Conservation (phyloP, 2,888 invertebrate genomes). For the Tinea pellionella region DNA sequence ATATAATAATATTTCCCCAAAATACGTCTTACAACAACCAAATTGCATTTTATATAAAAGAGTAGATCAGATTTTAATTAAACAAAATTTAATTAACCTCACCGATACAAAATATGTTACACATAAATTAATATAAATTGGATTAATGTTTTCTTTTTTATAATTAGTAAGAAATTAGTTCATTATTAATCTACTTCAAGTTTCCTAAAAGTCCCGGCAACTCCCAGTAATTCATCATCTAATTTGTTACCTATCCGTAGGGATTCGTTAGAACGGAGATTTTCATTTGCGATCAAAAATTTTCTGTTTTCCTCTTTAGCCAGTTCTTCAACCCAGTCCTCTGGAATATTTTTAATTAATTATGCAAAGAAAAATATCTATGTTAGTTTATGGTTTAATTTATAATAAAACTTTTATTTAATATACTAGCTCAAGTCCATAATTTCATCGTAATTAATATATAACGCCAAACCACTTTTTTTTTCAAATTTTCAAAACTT, state of each 20-base stretch:
- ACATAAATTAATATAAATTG: too few relatives aligned
- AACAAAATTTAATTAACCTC: too few relatives aligned
- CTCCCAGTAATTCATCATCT: constrained; percentile 15
- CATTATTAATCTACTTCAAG: constrained; percentile 16
- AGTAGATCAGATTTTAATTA: too few relatives aligned
- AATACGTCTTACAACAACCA: too few relatives aligned
- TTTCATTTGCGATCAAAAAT: constrained; percentile 16
- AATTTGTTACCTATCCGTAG: constrained; percentile 14
- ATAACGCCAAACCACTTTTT: too few relatives aligned
- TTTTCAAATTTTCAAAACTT: too few relatives aligned
- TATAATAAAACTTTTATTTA: not conserved
- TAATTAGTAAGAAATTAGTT: not conserved
- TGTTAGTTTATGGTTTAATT: not conserved
- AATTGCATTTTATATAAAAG: too few relatives aligned
- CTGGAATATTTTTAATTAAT: not conserved
- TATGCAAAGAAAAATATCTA: not conserved
- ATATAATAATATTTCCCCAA: too few relatives aligned
- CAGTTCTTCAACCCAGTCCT: constrained; percentile 1
- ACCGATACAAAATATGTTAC: too few relatives aligned
- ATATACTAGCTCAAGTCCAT: not conserved
- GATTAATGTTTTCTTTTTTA: too few relatives aligned
- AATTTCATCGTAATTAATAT: too few relatives aligned
- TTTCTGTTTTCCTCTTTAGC: constrained; percentile 4
- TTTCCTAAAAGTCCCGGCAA: constrained; percentile 17
- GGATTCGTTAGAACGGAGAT: constrained; percentile 15